phyloP scores from a whole-genome alignment of 2,113 vertebrate genomes.

The Passer domesticus region DNA sequence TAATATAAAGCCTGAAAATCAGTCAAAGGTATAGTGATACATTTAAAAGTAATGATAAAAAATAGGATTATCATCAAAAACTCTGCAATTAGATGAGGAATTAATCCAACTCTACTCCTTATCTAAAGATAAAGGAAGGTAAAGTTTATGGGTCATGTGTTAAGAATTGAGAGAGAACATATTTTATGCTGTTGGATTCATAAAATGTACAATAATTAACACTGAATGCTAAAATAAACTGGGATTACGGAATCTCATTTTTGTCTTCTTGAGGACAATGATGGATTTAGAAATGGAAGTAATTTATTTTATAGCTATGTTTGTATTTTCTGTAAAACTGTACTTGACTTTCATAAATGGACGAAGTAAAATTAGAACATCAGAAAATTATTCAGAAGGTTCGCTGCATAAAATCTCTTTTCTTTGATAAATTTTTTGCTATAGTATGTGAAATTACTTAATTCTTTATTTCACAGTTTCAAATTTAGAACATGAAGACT shows the following conservation, averaged over 20 bases:
- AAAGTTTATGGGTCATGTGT: background rate
- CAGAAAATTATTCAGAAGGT: background rate
- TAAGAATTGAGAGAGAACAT: background rate
- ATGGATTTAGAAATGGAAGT: background rate
- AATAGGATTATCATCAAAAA: background rate
- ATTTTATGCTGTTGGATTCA: background rate
- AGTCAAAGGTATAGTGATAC: background rate
- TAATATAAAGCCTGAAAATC: background rate
- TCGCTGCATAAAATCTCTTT: background rate
- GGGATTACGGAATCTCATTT: background rate
- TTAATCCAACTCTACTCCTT: background rate
- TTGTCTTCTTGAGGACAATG: background rate
- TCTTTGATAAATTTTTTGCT: background rate
- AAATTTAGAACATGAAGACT: background rate
- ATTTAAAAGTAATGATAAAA: background rate
- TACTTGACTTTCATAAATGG: background rate
- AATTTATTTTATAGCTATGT: background rate
- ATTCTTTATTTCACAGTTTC: background rate
- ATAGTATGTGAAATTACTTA: background rate
- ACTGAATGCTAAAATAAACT: background rate
- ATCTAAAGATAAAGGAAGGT: background rate
- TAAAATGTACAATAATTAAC: background rate
- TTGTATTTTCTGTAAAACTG: constrained; percentile 20
- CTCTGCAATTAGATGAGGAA: background rate
- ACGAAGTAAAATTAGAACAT: background rate